Base-by-base conservation (phyloP, 2,888 invertebrate genomes). In the Cynaeus angustus region DNA sequence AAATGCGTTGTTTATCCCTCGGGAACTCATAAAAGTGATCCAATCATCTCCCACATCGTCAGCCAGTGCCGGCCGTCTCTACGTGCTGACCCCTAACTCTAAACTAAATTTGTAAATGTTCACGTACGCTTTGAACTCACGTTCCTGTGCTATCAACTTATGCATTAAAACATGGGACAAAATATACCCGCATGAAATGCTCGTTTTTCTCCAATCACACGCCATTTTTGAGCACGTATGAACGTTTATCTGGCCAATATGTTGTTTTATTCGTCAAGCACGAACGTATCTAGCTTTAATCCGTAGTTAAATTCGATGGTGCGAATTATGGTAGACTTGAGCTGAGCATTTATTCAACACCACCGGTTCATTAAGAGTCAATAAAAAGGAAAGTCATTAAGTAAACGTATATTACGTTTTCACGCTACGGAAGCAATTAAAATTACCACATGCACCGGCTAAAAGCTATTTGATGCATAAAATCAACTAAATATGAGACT, bases 11-110 rank as follows among this genome's bases (percentile, higher is more conserved):
- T 84, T 84, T 83, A 84, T 86, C 86, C 85, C 85, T 71, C 56
- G 84, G 83, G 86, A 83, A 79, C 84, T 84, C 86, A 83, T 86
- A 86, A 86, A 87, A 86, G 84, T 85, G 85, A 86, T 86, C 86
- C 86, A 86, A 86, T 86, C 87, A 85, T 86, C 83, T 84, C 79
- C 82, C 82, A 79, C 81, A 80, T 81, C 79, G 81, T 80, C 81
- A 80, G 79, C 74, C 80, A 74, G 75, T 38, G 68, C 56, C 68
- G 64, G 68, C 56, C 59, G 67, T 13, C 53, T 62, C 45, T 70
- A 71, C 71, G 71, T 71, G 71, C 71, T 71, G 69, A 61, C 61
- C 68, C 68, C 56, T 48, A 48, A 62, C 56, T 68, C 55, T 12
- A 73, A 77, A 78, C 74, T 75, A 79, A 79, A 80, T 80, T 79